Evolutionary conservation across 2,797 vertebrate species (phyloP), one percentile per base, ranked within the genome.

Genomic region (Sebastes trivittatus): DNA sequence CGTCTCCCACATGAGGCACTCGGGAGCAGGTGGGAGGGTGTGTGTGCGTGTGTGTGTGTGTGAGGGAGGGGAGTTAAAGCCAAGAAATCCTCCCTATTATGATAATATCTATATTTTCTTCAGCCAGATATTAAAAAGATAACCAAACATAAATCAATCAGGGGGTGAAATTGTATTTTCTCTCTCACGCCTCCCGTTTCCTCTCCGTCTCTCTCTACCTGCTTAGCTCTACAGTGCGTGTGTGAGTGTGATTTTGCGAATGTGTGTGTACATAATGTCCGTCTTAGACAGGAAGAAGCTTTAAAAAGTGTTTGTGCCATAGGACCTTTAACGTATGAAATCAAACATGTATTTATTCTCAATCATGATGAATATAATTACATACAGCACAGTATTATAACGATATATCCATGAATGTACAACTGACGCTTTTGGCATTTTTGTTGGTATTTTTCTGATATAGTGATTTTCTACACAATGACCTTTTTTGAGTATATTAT

Each of bases 321-420:
- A 91, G 86, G 75, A 88, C 75, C 75, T 89, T 88, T 88, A 91
- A 90, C 82, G 83, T 94, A 89, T 78, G 59, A 89, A 83, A 83
- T 84, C 9, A 66, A 87, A 85, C 67, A 80, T 89, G 86, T 91
- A 91, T 93, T 93, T 90, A 89, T 93, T 83, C 81, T 83, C 80
- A 84, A 11, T 89, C 63, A 82, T 80, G 85, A 86, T 81, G 72
- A 88, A 89, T 80, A 88, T 83, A 84, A 88, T 73, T 78, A 89
- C 81, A 88, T 87, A 80, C 86, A 91, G 93, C 91, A 93, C 92
- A 93, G 85, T 93, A 90, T 91, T 89, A 87, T 87, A 82, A 88
- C 30, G 6, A 90, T 90, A 75, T 92, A 91, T 88, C 77, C 55
- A 75, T 91, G 92, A 93, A 94, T 94, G 92, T 95, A 91, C 56